Percentiles rank a stretch among this genome's conserved stretches.
Conservation (phyloP, 2,797 vertebrate genomes). For the Rallus crepitans region DNA sequence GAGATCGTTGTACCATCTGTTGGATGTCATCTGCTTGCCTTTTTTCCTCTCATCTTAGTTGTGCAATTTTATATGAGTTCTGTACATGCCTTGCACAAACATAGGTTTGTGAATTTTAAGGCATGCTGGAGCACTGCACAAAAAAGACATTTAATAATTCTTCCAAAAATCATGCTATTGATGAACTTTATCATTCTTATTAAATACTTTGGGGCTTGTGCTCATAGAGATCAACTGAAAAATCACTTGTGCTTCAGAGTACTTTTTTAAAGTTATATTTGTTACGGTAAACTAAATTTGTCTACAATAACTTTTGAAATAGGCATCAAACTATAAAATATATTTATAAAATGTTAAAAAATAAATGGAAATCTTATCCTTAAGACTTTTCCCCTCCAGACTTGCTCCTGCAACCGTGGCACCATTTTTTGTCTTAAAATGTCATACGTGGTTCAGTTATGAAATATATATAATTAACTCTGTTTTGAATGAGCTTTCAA, state of each 20-base stretch:
- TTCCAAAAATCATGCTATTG: not conserved
- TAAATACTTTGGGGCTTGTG: not conserved
- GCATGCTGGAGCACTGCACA: not conserved
- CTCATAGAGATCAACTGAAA: not conserved
- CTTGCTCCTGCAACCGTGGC: not conserved
- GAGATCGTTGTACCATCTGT: not conserved
- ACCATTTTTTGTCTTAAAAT: not conserved
- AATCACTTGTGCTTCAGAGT: not conserved
- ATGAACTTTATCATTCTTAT: not conserved
- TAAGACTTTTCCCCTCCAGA: not conserved
- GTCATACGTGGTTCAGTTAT: not conserved
- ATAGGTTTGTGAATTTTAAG: not conserved
- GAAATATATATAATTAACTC: not conserved
- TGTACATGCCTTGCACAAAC: not conserved
- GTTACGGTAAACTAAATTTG: not conserved
- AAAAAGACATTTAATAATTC: not conserved
- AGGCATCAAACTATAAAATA: not conserved
- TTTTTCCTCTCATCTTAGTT: not conserved
- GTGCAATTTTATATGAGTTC: not conserved
- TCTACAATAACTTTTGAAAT: not conserved
- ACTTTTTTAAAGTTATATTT: not conserved
- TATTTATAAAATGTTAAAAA: not conserved
- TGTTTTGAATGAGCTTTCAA: slow-evolving; percentile 25
- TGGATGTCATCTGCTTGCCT: not conserved
- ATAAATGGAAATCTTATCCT: not conserved